Evolutionary conservation across 2,888 invertebrate genomes (phyloP), one percentile per base, ranked within the genome.

Genomic region (Melipona beecheii): DNA sequence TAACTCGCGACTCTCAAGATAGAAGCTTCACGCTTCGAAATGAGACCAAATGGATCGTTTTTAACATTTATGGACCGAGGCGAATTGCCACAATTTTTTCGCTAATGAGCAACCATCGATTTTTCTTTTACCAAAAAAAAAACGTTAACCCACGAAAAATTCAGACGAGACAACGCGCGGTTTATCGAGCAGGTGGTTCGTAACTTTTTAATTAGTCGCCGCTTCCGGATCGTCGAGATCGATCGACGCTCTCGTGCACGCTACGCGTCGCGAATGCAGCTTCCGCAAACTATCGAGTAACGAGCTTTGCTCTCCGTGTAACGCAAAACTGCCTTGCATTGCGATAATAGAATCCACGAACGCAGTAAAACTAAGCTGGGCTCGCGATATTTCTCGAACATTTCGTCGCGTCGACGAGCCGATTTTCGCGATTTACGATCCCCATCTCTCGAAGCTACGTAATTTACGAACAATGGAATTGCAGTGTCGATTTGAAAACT

Each of bases 161-260:
- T 58, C 58, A 36, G 9, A 6, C 36, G 36, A 36, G 36, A 43
- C 36, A 36, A 36, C 36, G n/a, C 19, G 9, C 17, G 43, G 21
- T 6, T 31, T n/a, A 21, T n/a, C 9, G 43, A 31, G 68, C 70
- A 43, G 9, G 49, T 76, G 74, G 74, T 65, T 64, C 36, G 82
- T 65, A 81, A 85, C 82, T 85, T 87, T 75, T 87, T 74, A 83
- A 87, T 87, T 87, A 87, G 69, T 72, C 54, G 69, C 68, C 77
- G 50, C 81, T 83, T 81, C 74, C 73, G 73, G 79, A 75, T 87
- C 70, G 69, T 83, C 85, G 60, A 19, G 69, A 80, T 75, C 83
- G 76, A 81, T 77, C 70, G 50, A 27, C 64, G 3, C 64, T 56
- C 66, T 31, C 21, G n/a, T 1, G 21, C 21, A 19, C n/a, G 69